A percentile compares a stretch with the other conserved stretches of the same genome.
phyloP scores from a whole-genome alignment of 2,888 invertebrate genomes.

The Cremastinae sp. region DNA sequence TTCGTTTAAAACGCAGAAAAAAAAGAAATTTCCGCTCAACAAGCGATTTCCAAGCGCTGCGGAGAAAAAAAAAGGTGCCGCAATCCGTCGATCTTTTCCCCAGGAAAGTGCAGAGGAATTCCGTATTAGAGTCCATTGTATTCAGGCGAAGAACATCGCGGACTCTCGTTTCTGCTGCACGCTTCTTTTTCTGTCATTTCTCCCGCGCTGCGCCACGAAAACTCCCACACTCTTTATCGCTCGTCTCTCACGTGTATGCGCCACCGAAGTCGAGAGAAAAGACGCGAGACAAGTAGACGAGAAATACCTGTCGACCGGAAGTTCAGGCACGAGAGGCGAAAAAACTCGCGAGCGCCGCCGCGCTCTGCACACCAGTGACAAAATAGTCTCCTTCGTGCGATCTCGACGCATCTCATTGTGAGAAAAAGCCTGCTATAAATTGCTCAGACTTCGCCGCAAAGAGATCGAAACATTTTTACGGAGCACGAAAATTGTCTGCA shows the following conservation, averaged over 20 bases:
- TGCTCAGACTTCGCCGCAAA: not conserved
- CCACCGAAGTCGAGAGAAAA: slow-evolving; percentile 4
- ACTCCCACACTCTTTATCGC: slow-evolving; percentile 58
- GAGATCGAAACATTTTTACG: slow-evolving; percentile 4
- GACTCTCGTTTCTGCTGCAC: not conserved
- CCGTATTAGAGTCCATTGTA: slow-evolving; percentile 41
- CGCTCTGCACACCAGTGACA: slow-evolving; percentile 40
- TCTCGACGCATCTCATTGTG: slow-evolving; percentile 53
- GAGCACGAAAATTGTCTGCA: too few relatives aligned
- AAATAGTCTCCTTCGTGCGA: slow-evolving; percentile 55
- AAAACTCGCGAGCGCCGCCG: slow-evolving; percentile 16
- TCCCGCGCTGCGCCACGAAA: slow-evolving; percentile 3
- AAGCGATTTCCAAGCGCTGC: not conserved
- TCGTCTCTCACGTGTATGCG: slow-evolving; percentile 33
- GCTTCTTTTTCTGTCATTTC: slow-evolving; percentile 13
- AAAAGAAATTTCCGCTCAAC: not conserved
- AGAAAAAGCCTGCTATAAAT: slow-evolving; percentile 23
- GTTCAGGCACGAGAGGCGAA: slow-evolving; percentile 52
- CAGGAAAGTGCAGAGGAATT: slow-evolving; percentile 38
- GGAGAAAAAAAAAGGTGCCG: not conserved
- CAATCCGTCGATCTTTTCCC: slow-evolving; percentile 42
- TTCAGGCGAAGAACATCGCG: slow-evolving; percentile 21
- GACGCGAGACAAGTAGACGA: slow-evolving; percentile 19
- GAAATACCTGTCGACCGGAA: slow-evolving; percentile 58
- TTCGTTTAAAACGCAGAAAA: not conserved